A percentile compares a stretch with the other conserved stretches of the same genome.
phyloP scores from a whole-genome alignment of 2,113 vertebrate species.

The Oceanites oceanicus region DNA sequence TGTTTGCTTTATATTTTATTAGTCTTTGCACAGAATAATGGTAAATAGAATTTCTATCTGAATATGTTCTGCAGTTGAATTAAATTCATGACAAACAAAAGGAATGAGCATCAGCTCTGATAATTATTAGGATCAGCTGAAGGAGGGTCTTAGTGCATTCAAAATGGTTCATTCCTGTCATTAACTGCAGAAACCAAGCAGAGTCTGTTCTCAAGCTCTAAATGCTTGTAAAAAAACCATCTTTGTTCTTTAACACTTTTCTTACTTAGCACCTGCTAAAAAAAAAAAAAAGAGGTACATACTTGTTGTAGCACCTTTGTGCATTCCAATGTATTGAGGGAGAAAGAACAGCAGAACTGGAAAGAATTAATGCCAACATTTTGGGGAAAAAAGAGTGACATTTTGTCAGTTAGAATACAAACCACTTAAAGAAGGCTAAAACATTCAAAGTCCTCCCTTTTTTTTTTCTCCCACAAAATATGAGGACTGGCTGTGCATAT shows the following conservation, averaged over 20 bases:
- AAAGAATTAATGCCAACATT: neutral
- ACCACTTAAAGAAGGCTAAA: neutral
- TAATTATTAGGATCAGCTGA: neutral
- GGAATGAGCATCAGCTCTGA: neutral
- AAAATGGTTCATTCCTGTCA: neutral
- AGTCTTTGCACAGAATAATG: constrained; percentile 1
- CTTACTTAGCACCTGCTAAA: neutral
- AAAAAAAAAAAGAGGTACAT: neutral
- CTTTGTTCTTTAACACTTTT: neutral
- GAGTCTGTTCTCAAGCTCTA: neutral
- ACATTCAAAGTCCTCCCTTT: neutral
- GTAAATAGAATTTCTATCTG: constrained; percentile 7
- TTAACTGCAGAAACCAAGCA: neutral
- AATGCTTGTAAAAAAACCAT: neutral
- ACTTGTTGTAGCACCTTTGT: neutral
- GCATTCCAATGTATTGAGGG: neutral
- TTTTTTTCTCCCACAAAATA: neutral
- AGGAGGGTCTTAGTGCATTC: neutral
- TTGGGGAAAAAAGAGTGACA: fast-evolving
- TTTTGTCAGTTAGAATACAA: neutral
- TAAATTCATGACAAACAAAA: constrained; percentile 4
- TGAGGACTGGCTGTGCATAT: neutral
- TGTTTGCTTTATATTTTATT: constrained; percentile 20
- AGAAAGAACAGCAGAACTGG: neutral
- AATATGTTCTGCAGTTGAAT: constrained; percentile 13